Conservation (phyloP, 2,113 vertebrate genomes). For the Rallus limicola region DNA sequence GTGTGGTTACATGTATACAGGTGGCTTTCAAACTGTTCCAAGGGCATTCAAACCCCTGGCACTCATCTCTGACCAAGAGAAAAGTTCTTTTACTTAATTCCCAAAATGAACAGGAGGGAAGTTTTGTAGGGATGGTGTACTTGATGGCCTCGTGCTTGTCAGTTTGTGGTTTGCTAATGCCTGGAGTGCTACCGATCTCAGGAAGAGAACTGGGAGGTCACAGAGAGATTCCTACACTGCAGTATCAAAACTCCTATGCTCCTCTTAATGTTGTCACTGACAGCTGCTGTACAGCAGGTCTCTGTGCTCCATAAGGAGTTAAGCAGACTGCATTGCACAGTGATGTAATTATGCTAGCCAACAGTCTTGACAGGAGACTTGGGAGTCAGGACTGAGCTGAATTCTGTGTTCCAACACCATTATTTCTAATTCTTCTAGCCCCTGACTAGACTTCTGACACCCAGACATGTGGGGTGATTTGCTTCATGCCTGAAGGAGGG, state of each 20-base stretch:
- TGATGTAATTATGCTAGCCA: background rate
- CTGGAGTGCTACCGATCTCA: background rate
- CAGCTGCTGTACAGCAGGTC: background rate
- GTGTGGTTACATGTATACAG: background rate
- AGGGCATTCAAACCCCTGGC: background rate
- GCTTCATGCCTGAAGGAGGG: background rate
- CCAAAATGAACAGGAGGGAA: background rate
- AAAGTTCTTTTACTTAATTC: background rate
- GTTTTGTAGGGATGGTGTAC: rapidly evolving
- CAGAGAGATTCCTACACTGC: background rate
- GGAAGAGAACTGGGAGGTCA: background rate
- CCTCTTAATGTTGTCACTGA: background rate
- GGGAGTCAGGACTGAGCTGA: background rate
- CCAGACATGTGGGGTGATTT: background rate
- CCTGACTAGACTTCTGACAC: background rate
- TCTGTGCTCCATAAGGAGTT: rapidly evolving
- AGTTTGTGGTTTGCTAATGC: background rate
- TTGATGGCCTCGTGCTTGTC: background rate
- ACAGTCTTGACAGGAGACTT: background rate
- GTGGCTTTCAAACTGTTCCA: background rate
- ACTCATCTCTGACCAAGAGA: background rate
- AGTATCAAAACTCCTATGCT: background rate
- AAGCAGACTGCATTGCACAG: background rate
- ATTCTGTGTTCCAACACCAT: background rate
- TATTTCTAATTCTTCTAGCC: background rate